Conservation (phyloP, 2,797 vertebrate species). For the Gymnothorax reevesii region DNA sequence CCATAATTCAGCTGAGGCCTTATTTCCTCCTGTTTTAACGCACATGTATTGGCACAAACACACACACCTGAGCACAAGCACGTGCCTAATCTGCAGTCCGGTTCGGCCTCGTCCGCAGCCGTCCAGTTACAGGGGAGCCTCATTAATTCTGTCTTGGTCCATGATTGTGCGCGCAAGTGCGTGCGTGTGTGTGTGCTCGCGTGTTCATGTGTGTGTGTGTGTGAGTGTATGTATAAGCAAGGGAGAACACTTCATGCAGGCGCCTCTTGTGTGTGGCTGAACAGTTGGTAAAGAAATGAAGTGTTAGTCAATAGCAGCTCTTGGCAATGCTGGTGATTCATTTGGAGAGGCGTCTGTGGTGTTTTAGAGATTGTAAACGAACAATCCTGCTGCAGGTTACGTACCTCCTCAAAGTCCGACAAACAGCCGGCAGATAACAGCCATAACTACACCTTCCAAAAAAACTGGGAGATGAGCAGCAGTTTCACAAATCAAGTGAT, state of each 20-base stretch:
- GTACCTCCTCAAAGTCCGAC: neutral
- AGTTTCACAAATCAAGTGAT: neutral
- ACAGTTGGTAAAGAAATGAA: slow-evolving; percentile 6
- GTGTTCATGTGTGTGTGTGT: neutral
- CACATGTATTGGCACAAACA: too few species aligned
- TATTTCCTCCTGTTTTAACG: neutral
- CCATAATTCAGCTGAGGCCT: neutral
- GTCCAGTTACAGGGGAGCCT: too few species aligned
- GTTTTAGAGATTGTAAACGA: neutral
- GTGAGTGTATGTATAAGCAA: neutral
- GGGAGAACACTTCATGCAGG: too few species aligned
- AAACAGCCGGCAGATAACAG: neutral
- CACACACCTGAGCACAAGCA: too few species aligned
- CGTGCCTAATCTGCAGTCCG: too few species aligned
- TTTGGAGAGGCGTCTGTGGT: slow-evolving; percentile 53
- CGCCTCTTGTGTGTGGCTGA: neutral
- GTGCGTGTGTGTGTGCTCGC: too few species aligned
- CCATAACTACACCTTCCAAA: neutral
- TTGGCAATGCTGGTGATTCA: slow-evolving; percentile 52
- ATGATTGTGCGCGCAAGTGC: too few species aligned
- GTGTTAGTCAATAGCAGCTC: slow-evolving; percentile 38
- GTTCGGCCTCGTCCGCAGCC: too few species aligned
- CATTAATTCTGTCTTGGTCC: too few species aligned
- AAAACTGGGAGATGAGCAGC: slow-evolving; percentile 49
- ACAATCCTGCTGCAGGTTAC: slow-evolving; percentile 43